Base-by-base conservation (phyloP, 2,113 vertebrate genomes). In the Hemiscyllium ocellatum region DNA sequence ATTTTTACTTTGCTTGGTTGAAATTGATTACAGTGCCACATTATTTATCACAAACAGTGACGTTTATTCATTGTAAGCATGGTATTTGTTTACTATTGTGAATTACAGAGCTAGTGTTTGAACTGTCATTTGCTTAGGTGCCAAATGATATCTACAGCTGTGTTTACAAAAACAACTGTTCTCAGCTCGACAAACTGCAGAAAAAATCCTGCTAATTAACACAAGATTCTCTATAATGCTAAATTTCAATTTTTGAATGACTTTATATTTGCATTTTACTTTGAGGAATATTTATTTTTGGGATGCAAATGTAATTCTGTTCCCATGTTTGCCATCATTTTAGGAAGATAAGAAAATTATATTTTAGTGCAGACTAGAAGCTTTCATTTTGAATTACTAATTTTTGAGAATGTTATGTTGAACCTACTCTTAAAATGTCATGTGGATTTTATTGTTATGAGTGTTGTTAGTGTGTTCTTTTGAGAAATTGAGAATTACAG, bases 121-220 rank as follows among this genome's bases (percentile, higher is more conserved):
- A 95, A 95, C 94, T 95, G 94, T 72, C 69, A 95, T 72, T 95
- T 95, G 94, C 94, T 37, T 95, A 50, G 22, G 61, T 95, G 47
- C 69, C 94, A 95, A 95, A 72, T 95, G 94, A 76, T 76, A 70
- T 95, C 69, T 95, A 72, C 94, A 95, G 94, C 68, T 95, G 94
- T 76, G 94, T 95, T 95, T 95, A 95, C 94, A 72, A 95, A 95
- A 72, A 72, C 94, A 72, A 70, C 42, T 70, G 94, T 66, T 70
- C 94, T 50, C 94, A 76, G 94, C 72, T 95, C 42, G 76, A 26
- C 10, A 70, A 95, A 95, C 37, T 95, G 69, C 37, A 72, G 56
- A 61, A 56, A 91, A 91, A 68, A 70, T 70, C 56, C 37, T 70
- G 42, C 42, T 47, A 68, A 70, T 70, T 69, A 94, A 94, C 8